Evolutionary conservation across 2,888 invertebrate species (phyloP), one percentile per base, ranked within the genome.

Genomic region (Muscina levida): DNA sequence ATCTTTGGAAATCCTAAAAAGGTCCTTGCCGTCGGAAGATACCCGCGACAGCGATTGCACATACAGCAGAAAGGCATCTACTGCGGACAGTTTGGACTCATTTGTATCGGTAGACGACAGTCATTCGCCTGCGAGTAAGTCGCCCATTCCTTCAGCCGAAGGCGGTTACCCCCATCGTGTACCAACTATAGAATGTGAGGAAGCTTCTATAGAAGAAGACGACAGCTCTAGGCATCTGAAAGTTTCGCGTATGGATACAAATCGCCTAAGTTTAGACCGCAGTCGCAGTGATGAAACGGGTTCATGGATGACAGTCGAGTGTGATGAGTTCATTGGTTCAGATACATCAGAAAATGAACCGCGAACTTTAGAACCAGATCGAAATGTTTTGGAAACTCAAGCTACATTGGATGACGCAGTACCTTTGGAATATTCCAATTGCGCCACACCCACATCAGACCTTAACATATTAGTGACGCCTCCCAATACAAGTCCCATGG

Each of bases 221-320:
- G 88, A 89, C n/a, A 87, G 86, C 53, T 88, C 88, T 2, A 89
- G 86, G 0, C 88, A 89, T 77, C 85, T 90, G 0, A 89, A 88
- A 82, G 88, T 89, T 2, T 87, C 87, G 0, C 85, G 87, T 8
- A 84, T 87, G 11, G 88, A 89, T 77, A 83, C 85, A 0, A 88
- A 89, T 82, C 87, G 89, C 1, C 85, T 90, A 1, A 91, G 90
- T 66, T 84, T 90, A 66, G 91, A 91, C 82, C 92, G 93, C 2
- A 93, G 93, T 78, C 91, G 91, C 84, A 94, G 94, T 83, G 94
- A 94, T 87, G 94, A 94, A 85, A 94, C 94, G 0, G 93, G 92
- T 1, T 94, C 94, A 1, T 94, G 93, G 93, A 91, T 93, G 83
- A 93, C 94, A 0, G 92, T 93, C 1, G 94, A 94, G 84, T 93